Evolutionary conservation across 2,888 invertebrate species (phyloP).

Genomic region (Tethea ocularis): DNA sequence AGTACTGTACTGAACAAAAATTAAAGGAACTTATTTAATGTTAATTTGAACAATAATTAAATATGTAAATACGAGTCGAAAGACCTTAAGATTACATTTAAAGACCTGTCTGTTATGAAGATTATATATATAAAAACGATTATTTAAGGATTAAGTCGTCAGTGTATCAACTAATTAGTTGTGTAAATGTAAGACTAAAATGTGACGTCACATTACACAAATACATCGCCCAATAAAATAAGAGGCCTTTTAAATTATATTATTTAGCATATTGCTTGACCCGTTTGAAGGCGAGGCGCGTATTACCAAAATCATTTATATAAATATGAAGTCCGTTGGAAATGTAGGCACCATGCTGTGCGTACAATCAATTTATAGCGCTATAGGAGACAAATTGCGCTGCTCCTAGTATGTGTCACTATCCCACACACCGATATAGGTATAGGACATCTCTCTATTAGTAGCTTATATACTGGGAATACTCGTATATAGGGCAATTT

Average conservation of each 20-base stretch:
- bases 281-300: conserved; percentile 27
- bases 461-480: conserved; percentile 10
- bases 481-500: neutral
- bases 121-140: neutral
- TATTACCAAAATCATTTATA: conserved; percentile 59
- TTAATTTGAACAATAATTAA: conserved; percentile 26
- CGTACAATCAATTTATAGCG: conserved; percentile 75
- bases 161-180: too few relatives aligned
- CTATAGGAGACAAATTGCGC: conserved; percentile 69
- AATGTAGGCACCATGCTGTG: conserved; percentile 62
- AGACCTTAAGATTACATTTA: neutral
- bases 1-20: conserved; percentile 9
- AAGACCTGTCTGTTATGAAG: neutral
- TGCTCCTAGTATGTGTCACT: conserved; percentile 44
- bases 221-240: neutral
- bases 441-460: conserved; percentile 50
- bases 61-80: conserved; percentile 18
- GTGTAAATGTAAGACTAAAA: neutral
- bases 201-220: neutral
- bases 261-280: neutral
- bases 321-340: conserved; percentile 57
- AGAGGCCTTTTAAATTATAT: neutral
- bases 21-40: conserved; percentile 2
- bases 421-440: conserved; percentile 32
- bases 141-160: neutral